phyloP scores from a whole-genome alignment of 2,797 vertebrate species.

The Sebastolobus alascanus region DNA sequence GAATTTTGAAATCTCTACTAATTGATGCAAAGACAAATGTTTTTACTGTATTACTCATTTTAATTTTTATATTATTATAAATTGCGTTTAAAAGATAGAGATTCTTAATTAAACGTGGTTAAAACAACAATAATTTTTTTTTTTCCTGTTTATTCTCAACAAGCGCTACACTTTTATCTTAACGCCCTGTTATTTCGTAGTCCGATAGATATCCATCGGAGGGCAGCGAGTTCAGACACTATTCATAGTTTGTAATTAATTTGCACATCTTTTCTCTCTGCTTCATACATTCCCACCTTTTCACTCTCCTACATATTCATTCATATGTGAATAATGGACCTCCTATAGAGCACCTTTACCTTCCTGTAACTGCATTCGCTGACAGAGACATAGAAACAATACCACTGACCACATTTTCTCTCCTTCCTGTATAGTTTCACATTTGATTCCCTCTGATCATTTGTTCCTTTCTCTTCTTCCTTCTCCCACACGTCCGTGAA shows the following conservation, averaged over 20 bases:
- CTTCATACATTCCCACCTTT: conserved; percentile 9
- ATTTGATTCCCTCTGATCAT: conserved; percentile 53
- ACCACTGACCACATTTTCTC: conserved; percentile 46
- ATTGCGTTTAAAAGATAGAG: background rate
- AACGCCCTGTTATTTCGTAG: too few species aligned
- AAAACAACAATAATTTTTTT: background rate
- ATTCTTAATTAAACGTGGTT: background rate
- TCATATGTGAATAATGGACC: conserved; percentile 27
- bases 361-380: conserved; percentile 42
- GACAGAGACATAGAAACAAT: conserved; percentile 3
- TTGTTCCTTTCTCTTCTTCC: conserved; percentile 44
- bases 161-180: background rate
- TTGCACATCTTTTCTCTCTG: background rate
- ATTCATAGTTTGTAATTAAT: conserved; percentile 11
- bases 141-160: background rate
- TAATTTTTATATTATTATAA: background rate
- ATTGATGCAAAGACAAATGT: background rate
- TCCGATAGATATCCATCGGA: background rate
- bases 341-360: conserved; percentile 46
- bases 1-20: background rate
- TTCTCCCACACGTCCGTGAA: conserved; percentile 66
- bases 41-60: background rate
- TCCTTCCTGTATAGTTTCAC: conserved; percentile 45
- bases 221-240: conserved; percentile 22
- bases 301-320: conserved; percentile 23